A percentile compares a stretch with the other conserved stretches of the same genome.
Conservation (phyloP, 2,888 invertebrate genomes). For the Slavum lentiscoides region DNA sequence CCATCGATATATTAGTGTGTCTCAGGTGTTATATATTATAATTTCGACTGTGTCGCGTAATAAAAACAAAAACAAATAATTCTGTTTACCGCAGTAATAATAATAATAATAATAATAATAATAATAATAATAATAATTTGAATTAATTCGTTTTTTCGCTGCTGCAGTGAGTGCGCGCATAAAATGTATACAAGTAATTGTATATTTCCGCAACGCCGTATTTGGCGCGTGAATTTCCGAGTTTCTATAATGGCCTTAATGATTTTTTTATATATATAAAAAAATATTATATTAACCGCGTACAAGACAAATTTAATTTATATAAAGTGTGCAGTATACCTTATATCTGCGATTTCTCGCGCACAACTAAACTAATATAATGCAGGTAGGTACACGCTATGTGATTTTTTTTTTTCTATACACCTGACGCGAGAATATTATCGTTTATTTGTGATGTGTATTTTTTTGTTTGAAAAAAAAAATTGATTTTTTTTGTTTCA, state of each 20-base stretch:
- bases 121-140: too few species aligned
- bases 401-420: too few species aligned
- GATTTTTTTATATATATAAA: constrained; percentile 15
- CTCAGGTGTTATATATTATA: too few species aligned
- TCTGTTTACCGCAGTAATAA: neutral
- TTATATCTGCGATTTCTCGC: too few species aligned
- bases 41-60: too few species aligned
- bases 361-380: too few species aligned
- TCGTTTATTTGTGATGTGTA: too few species aligned
- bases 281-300: neutral
- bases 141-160: constrained; percentile 10
- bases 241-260: constrained; percentile 51
- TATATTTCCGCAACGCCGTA: constrained; percentile 43
- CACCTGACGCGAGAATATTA: neutral
- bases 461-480: too few species aligned
- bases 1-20: too few species aligned
- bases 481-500: too few species aligned
- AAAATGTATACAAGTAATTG: constrained; percentile 35
- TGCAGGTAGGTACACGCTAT: neutral
- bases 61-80: neutral
- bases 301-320: constrained; percentile 29
- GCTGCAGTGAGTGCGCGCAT: neutral
- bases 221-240: constrained; percentile 51
- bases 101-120: too few species aligned
- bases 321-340: too few species aligned